Evolutionary conservation across 2,113 vertebrate species (phyloP), one percentile per base, ranked within the genome.

Genomic region (Drymodes brunneopygia): DNA sequence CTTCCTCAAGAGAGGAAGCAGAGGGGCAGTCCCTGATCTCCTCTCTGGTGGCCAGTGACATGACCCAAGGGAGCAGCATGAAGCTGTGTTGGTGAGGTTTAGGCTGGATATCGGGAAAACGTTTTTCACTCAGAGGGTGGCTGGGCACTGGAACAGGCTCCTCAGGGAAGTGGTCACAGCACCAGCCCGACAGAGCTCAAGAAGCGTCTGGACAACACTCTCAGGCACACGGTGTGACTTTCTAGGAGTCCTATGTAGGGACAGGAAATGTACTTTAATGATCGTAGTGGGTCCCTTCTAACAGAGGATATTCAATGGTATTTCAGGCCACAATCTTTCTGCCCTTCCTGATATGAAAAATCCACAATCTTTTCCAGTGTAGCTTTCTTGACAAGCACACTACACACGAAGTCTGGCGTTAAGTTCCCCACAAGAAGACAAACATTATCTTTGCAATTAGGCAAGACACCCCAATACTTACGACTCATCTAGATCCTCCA

Each of bases 401-500:
- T 9, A 33, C 0, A 3, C 60, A 27, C 12, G 19, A 50, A 78
- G 10, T 10, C 21, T 8, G 44, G 8, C 9, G 4, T 19, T 20
- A 10, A 0, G 3, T 2, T 12, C 14, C 11, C 9, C 8, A 0
- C 13, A 50, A 38, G 17, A 47, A 36, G 0, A 9, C 11, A 38
- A 44, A 31, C 14, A 10, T 1, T 3, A 42, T 11, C 31, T n/a
- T 25, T 21, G 10, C 4, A 51, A 38, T 11, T 29, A 44, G 2
- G 4, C 15, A 73, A 33, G 69, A 93, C 12, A 36, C 1, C 2
- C 15, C 69, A 10, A 85, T 97, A 99, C 99, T 99, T 98, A 99
- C 99, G 98, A 98, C 91, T 99, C 99, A 97, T 99, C 99, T n/a
- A 99, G 98, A 66, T 99, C 99, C 94, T 99, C 98, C 60, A 99